Evolutionary conservation across 2,888 invertebrate genomes (phyloP).

Genomic region (Lasioglossum malachurum): DNA sequence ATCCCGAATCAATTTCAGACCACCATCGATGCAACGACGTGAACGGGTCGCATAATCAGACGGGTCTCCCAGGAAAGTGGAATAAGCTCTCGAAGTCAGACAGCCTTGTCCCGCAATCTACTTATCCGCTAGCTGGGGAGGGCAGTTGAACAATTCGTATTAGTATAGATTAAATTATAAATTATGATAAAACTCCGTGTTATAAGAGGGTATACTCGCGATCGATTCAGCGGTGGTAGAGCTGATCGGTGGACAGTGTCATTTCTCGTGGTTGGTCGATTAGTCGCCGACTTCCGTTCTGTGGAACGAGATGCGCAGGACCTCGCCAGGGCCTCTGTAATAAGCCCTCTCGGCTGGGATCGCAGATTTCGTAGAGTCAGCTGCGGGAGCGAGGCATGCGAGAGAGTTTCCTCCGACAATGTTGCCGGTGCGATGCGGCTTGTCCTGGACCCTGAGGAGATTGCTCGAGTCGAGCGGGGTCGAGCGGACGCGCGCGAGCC

Average conservation of each 20-base stretch:
- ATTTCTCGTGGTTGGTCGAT: conserved; percentile 40
- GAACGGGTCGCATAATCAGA: background rate
- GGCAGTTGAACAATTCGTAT: background rate
- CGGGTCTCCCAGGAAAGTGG: background rate
- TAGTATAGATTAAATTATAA: no score
- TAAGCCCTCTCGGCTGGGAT: background rate
- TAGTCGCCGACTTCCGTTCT: conserved; percentile 14
- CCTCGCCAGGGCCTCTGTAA: conserved; percentile 2
- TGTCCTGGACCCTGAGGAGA: conserved; percentile 48
- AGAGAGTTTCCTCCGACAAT: conserved; percentile 46
- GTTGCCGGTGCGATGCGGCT: conserved; percentile 53
- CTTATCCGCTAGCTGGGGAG: background rate
- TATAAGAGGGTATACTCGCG: no score
- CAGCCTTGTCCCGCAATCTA: background rate
- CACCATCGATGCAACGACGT: background rate
- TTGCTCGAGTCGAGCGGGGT: conserved; percentile 51
- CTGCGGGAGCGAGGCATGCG: background rate
- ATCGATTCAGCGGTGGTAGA: background rate
- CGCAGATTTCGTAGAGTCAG: conserved; percentile 39
- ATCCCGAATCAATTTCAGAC: background rate
- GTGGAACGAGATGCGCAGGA: background rate
- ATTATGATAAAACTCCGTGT: no score
- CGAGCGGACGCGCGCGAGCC: conserved; percentile 32
- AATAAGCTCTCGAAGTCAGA: conserved; percentile 1
- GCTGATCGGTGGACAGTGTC: conserved; percentile 8